Evolutionary conservation across 1,140 invertebrate species (phyloP).

Genomic region (Melitaea cinxia): DNA sequence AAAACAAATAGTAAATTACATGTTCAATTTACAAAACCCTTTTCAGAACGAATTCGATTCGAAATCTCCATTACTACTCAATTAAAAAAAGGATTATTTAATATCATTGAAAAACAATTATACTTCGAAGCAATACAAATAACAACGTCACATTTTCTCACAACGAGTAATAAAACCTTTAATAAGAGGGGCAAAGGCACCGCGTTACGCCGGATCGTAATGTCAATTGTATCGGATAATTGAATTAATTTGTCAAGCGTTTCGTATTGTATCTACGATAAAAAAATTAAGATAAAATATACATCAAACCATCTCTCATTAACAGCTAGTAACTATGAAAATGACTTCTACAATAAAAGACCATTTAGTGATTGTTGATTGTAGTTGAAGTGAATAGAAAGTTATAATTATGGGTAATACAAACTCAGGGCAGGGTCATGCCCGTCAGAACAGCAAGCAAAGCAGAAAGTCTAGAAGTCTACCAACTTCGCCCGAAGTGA

Average conservation of each 20-base stretch:
- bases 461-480: slow-evolving; percentile 75
- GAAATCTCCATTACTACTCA: not conserved
- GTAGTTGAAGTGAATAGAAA: slow-evolving; percentile 22
- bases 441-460: slow-evolving; percentile 63
- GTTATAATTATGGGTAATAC: slow-evolving; percentile 70
- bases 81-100: not conserved
- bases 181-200: not conserved
- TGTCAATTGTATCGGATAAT: not conserved
- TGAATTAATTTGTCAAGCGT: not conserved
- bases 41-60: not conserved
- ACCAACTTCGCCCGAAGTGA: slow-evolving; percentile 79
- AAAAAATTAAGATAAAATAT: slow-evolving; percentile 19
- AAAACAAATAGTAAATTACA: too few species aligned
- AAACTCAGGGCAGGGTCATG: slow-evolving; percentile 66
- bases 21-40: not conserved
- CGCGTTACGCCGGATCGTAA: slow-evolving; percentile 2
- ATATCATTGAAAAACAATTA: slow-evolving; percentile 1
- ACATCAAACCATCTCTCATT: slow-evolving; percentile 20
- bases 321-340: not conserved
- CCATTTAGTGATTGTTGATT: not conserved
- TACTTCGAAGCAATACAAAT: not conserved
- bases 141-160: not conserved
- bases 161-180: not conserved
- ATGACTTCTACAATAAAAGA: not conserved
- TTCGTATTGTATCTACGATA: not conserved